These are phyloP conservation scores for Melikaiella ostensackeni DNA, from an alignment of 2,888 invertebrate species.

Conservation along the genomic window DNA sequence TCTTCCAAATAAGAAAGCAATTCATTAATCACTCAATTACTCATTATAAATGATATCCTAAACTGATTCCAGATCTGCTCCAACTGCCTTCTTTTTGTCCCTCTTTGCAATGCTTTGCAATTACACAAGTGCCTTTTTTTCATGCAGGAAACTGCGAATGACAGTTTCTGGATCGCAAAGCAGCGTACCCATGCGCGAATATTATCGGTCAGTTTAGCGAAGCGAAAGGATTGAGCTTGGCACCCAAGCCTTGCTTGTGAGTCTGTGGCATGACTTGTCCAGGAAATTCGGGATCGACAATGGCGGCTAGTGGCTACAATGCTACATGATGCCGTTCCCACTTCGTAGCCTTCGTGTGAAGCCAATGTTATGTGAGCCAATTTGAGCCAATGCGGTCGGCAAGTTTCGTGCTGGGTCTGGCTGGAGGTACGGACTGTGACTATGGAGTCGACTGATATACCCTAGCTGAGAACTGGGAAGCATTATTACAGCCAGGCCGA, in stretches of 20 bases:
- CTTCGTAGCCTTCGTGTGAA: conserved; percentile 32
- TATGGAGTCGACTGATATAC: background rate
- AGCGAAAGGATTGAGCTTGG: conserved; percentile 30
- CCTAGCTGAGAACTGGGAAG: conserved; percentile 28
- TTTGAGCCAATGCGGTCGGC: conserved; percentile 1
- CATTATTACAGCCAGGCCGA: conserved; percentile 32
- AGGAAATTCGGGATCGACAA: conserved; percentile 39
- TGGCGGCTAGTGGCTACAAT: background rate
- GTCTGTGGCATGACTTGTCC: conserved; percentile 34
- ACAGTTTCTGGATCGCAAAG: conserved; percentile 21
- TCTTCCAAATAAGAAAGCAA: background rate
- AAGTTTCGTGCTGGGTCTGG: background rate
- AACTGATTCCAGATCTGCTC: background rate
- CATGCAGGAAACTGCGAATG: conserved; percentile 16
- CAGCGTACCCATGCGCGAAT: conserved; percentile 26
- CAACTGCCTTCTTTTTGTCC: background rate
- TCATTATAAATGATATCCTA: background rate
- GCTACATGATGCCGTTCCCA: conserved; percentile 20
- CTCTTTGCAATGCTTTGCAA: background rate
- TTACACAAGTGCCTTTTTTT: background rate
- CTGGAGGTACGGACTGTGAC: background rate
- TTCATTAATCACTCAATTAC: background rate
- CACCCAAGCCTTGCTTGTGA: conserved; percentile 5
- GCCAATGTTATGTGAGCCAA: conserved; percentile 17
- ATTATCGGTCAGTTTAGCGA: conserved; percentile 32